These are phyloP conservation scores for Brenthis daphne DNA, from an alignment of 2,888 invertebrate species.

Conservation along the genomic window DNA sequence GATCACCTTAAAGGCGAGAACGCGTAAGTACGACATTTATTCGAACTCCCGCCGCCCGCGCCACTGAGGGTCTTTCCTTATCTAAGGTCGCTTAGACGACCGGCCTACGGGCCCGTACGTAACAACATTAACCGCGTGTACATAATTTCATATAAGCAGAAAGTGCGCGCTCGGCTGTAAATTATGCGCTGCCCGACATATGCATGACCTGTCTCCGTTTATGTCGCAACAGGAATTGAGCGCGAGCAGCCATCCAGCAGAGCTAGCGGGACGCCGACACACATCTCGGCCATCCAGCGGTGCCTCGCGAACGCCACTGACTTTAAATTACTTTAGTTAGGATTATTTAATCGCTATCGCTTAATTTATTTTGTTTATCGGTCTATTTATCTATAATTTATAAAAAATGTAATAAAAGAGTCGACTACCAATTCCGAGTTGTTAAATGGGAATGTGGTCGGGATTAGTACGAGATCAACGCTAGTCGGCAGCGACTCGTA, in stretches of 20 bases:
- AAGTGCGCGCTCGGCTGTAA: slow-evolving; percentile 80
- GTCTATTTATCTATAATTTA: slow-evolving; percentile 73
- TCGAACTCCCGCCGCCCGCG: slow-evolving; percentile 78
- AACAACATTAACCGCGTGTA: slow-evolving; percentile 82
- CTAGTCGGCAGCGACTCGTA: slow-evolving; percentile 51
- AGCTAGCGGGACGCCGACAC: slow-evolving; percentile 75
- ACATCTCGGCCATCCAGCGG: slow-evolving; percentile 76
- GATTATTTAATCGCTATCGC: slow-evolving; percentile 81
- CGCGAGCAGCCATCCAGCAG: slow-evolving; percentile 72
- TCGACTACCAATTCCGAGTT: slow-evolving; percentile 75
- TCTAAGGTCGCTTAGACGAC: slow-evolving; percentile 74
- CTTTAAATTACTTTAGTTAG: slow-evolving; percentile 79
- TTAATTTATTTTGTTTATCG: slow-evolving; percentile 81
- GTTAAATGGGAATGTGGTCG: slow-evolving; percentile 64
- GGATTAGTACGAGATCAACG: slow-evolving; percentile 51
- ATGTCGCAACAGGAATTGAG: slow-evolving; percentile 82
- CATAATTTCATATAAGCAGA: slow-evolving; percentile 78
- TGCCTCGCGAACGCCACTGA: slow-evolving; percentile 76
- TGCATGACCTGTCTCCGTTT: slow-evolving; percentile 83
- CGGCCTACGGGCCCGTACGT: slow-evolving; percentile 78
- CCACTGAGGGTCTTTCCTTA: slow-evolving; percentile 83
- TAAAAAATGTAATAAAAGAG: slow-evolving; percentile 73
- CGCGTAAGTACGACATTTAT: slow-evolving; percentile 87
- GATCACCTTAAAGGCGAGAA: slow-evolving; percentile 89
- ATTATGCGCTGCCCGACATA: slow-evolving; percentile 78